These are phyloP conservation scores for Cuculus canorus DNA, from an alignment of 2,797 vertebrate genomes.

Conservation along the genomic window DNA sequence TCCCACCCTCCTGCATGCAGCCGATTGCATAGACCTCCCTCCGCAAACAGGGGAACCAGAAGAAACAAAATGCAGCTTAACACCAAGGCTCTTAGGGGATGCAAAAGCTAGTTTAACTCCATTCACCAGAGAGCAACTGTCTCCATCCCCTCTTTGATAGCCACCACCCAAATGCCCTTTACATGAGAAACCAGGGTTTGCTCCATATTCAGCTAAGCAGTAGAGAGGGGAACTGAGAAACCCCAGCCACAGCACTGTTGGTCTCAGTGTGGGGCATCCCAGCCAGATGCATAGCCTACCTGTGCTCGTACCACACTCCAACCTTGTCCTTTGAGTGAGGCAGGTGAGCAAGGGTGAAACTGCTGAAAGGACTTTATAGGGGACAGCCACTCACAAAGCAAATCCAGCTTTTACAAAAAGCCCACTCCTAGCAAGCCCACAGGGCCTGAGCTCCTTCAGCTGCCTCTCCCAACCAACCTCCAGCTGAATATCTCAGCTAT, in stretches of 20 bases:
- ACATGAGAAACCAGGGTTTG: rapidly evolving
- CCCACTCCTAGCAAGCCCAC: rapidly evolving
- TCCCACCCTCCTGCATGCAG: not conserved
- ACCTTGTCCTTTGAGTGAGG: rapidly evolving
- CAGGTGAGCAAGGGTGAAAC: not conserved
- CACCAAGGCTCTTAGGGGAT: not conserved
- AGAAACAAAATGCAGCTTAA: rapidly evolving
- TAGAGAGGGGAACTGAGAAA: rapidly evolving
- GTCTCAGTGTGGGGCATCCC: rapidly evolving
- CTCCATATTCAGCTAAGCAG: not conserved
- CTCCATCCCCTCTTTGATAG: not conserved
- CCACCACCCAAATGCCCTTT: not conserved
- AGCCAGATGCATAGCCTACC: not conserved
- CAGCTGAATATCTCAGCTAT: rapidly evolving
- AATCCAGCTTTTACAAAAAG: not conserved
- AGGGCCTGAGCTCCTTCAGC: rapidly evolving
- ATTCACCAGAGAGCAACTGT: not conserved
- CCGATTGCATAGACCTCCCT: rapidly evolving
- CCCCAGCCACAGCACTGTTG: not conserved
- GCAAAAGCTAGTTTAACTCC: not conserved
- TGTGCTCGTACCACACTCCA: rapidly evolving
- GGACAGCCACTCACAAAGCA: not conserved
- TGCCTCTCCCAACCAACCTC: rapidly evolving
- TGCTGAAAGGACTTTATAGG: not conserved
- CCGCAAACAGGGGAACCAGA: not conserved